phyloP scores from a whole-genome alignment of 2,113 vertebrate genomes.

The Chionodraco myersi region DNA sequence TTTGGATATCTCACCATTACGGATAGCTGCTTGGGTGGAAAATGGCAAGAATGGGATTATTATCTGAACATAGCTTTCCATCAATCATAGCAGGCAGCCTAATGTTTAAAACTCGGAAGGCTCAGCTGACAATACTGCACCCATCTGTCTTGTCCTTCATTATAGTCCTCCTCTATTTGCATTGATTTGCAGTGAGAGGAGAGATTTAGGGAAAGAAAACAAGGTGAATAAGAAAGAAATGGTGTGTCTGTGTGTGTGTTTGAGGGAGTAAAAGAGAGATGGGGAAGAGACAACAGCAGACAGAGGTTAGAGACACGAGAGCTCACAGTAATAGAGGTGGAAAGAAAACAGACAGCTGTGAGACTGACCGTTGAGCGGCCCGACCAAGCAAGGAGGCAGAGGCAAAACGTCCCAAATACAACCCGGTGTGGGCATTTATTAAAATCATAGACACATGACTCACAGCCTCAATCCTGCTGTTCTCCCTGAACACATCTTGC shows the following conservation, averaged over 20 bases:
- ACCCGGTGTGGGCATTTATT: too few species aligned
- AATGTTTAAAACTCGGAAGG: slow-evolving; percentile 67
- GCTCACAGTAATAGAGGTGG: slow-evolving; percentile 2
- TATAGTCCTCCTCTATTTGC: slow-evolving; percentile 70
- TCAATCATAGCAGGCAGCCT: slow-evolving; percentile 59
- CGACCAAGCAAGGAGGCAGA: too few species aligned
- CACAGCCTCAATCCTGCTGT: too few species aligned
- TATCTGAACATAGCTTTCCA: slow-evolving; percentile 58
- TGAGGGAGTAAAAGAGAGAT: not conserved
- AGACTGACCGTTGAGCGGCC: too few species aligned
- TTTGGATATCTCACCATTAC: slow-evolving; percentile 42
- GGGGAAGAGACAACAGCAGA: slow-evolving; percentile 17
- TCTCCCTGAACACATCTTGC: too few species aligned
- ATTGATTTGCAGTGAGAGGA: slow-evolving; percentile 64
- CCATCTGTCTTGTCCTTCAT: slow-evolving; percentile 70
- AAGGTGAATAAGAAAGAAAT: not conserved
- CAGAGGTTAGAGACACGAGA: slow-evolving; percentile 34
- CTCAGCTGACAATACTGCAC: slow-evolving; percentile 49
- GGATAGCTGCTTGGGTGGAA: slow-evolving; percentile 40
- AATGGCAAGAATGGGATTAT: slow-evolving; percentile 54
- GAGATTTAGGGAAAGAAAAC: slow-evolving; percentile 11
- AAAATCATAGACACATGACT: too few species aligned
- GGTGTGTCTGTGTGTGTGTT: not conserved
- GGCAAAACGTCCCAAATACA: too few species aligned
- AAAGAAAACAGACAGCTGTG: slow-evolving; percentile 11